Evolutionary conservation across 2,797 vertebrate species (phyloP).

Genomic region (Coregonus suidteri): DNA sequence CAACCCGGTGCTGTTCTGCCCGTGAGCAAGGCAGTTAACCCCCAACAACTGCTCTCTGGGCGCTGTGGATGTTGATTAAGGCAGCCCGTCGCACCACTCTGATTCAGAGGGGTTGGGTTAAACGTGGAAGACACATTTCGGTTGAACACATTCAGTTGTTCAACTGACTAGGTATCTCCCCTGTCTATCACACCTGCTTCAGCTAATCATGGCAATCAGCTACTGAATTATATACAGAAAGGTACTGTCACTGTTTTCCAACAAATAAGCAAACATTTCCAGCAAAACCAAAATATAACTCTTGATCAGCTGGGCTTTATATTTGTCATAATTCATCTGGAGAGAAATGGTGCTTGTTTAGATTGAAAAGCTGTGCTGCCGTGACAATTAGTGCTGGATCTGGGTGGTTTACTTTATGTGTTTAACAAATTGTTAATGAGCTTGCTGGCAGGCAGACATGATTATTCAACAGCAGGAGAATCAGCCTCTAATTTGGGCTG

Average conservation of each 20-base stretch:
- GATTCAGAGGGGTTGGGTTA: too few species aligned
- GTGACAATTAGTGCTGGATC: conserved; percentile 58
- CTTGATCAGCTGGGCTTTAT: background rate
- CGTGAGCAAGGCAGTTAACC: too few species aligned
- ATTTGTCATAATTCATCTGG: conserved; percentile 44
- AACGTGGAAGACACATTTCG: too few species aligned
- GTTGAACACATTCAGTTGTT: too few species aligned
- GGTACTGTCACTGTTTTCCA: background rate
- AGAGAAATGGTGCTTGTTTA: conserved; percentile 34
- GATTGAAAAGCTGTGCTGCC: conserved; percentile 28
- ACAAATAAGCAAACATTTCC: background rate
- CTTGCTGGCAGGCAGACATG: conserved; percentile 54
- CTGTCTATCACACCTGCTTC: background rate
- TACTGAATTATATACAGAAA: background rate
- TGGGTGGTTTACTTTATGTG: conserved; percentile 70
- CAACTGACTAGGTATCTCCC: too few species aligned
- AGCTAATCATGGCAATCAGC: background rate
- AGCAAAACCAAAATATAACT: background rate
- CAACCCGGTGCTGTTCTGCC: too few species aligned
- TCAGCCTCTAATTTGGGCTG: conserved; percentile 55
- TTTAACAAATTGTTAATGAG: conserved; percentile 69
- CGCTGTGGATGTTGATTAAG: too few species aligned
- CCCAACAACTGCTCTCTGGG: too few species aligned
- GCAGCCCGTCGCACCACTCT: too few species aligned
- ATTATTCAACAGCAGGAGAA: conserved; percentile 64